Evolutionary conservation across 2,888 invertebrate genomes (phyloP).

Genomic region (Pammene aurita): DNA sequence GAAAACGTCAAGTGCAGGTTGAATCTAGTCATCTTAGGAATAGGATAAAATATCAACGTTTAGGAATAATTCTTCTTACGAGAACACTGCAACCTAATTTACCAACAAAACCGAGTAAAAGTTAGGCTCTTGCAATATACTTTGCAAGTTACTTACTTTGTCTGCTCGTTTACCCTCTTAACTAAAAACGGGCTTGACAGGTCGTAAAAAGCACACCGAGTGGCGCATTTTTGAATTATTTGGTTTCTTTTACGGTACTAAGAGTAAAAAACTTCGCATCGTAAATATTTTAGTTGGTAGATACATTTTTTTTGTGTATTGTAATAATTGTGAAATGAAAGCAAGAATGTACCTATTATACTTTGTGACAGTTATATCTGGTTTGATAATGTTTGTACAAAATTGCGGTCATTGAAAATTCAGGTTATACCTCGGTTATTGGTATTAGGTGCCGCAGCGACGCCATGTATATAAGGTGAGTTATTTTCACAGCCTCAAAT

Average conservation of each 20-base stretch:
- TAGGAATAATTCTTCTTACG: not conserved
- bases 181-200: conserved; percentile 26
- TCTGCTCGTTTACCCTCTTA: conserved; percentile 11
- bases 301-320: not conserved
- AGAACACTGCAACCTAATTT: not conserved
- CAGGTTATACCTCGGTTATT: too few species aligned
- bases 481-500: too few species aligned
- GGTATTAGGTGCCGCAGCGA: too few species aligned
- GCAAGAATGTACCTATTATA: too few species aligned
- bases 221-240: not conserved
- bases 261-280: not conserved
- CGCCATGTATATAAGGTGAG: too few species aligned
- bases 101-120: conserved; percentile 2
- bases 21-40: too few species aligned
- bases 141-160: conserved; percentile 25
- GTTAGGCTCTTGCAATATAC: conserved; percentile 13
- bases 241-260: not conserved
- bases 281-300: not conserved
- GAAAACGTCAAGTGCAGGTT: too few species aligned
- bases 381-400: too few species aligned
- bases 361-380: too few species aligned
- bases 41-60: not conserved
- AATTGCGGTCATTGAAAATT: too few species aligned
- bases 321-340: not conserved
- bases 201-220: conserved; percentile 14